Base-by-base conservation (phyloP, 2,797 vertebrate genomes). In the Odontamblyopus lacepedii region DNA sequence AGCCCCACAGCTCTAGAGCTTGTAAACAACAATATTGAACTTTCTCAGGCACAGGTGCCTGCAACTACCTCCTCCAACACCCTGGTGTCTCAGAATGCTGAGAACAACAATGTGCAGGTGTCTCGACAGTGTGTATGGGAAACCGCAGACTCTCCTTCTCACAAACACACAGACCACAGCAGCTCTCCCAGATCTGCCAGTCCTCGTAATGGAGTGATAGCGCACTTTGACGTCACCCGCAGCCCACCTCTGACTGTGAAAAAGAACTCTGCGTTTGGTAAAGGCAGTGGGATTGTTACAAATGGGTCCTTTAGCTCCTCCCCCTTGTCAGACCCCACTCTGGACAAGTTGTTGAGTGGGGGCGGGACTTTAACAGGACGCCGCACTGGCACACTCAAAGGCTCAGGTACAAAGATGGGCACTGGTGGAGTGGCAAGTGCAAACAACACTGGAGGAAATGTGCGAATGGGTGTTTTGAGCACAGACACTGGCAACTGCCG, bases 271-370 rank as follows among this genome's bases (percentile, higher is more conserved):
- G 97, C 97, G 1, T 98, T 98, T 85, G 96, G 88, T 66, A 99
- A 99, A 88, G 98, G 97, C 35, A 98, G 97, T 0, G 98, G 97
- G 23, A 99, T 99, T 19, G 98, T 99, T 68, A 99, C 98, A 56
- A 99, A 99, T 0, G 98, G 98, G 13, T 99, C 98, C 23, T 99
- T 99, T 85, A 98, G 98, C 94, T 97, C 96, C 0, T 94, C 94
- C 0, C 90, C 93, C 0, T 96, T 96, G 6, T 89, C 90, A 0
- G 89, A 90, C 11, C 89, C 83, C 26, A 76, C n/a, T 67, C 91
- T 94, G 0, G 97, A 99, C 78, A 98, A 96, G 87, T 85, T 89
- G 6, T 60, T 95, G 5, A 91, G 93, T 0, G 94, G 84, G n/a
- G 77, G 87, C 0, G 94, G 95, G 51, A 89, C 92, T 30, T 80